Evolutionary conservation across 2,113 vertebrate genomes (phyloP).

Genomic region (Psettodes erumei): DNA sequence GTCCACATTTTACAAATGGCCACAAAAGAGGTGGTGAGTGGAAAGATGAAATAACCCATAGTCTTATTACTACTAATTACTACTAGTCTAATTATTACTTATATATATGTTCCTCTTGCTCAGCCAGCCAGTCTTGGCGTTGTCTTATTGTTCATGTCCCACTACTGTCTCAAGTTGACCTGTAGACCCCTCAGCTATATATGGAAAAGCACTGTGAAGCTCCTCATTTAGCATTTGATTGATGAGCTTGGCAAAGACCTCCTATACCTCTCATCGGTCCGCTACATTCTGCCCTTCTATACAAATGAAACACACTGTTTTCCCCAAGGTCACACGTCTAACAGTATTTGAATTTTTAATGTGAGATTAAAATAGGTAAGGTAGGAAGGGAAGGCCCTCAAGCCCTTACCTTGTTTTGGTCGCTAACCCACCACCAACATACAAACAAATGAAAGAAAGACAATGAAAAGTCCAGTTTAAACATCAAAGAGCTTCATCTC

Average conservation of each 20-base stretch:
- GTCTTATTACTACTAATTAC: too few relatives aligned
- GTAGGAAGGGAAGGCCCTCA: neutral
- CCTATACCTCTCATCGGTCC: conserved; percentile 6
- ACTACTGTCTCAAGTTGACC: conserved; percentile 3
- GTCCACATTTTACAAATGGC: neutral
- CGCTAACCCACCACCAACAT: too few relatives aligned
- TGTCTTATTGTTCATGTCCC: conserved; percentile 1
- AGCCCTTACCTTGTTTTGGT: neutral
- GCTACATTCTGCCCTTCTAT: conserved; percentile 11
- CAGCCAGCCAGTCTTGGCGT: neutral
- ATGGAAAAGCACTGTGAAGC: conserved; percentile 13
- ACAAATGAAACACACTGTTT: conserved; percentile 9
- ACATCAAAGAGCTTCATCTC: neutral
- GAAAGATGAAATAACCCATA: neutral
- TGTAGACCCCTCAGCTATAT: neutral
- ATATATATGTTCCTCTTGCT: neutral
- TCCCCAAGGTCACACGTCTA: neutral
- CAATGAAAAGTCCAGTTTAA: neutral
- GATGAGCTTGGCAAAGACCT: conserved; percentile 26
- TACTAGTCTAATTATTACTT: too few relatives aligned
- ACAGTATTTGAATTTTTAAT: too few relatives aligned
- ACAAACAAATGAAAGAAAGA: conserved; percentile 1
- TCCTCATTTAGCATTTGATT: conserved; percentile 35
- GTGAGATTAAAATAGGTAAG: too few relatives aligned
- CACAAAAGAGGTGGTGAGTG: neutral